phyloP scores from a whole-genome alignment of 1,140 invertebrate species.

The Polyergus mexicanus region DNA sequence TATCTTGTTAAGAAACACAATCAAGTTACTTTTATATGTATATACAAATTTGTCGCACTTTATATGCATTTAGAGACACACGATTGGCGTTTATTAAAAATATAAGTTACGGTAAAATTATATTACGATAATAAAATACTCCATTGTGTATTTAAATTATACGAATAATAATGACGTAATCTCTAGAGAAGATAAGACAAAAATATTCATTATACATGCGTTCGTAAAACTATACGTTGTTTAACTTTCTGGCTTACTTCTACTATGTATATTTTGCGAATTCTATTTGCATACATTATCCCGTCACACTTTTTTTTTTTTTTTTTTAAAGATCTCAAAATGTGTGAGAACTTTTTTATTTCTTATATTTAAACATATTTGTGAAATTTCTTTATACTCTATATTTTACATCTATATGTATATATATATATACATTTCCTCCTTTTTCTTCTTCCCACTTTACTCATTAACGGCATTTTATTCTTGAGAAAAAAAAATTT shows the following conservation, averaged over 20 bases:
- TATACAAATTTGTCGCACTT: conserved; percentile 8
- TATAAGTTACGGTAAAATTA: neutral
- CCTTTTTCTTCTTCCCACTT: neutral
- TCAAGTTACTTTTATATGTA: neutral
- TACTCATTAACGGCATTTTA: neutral
- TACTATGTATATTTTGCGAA: neutral
- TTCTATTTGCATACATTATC: conserved; percentile 16
- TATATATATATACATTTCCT: neutral
- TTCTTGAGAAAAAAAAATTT: neutral
- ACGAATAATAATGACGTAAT: conserved; percentile 16
- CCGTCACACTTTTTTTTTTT: neutral
- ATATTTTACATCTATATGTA: too few species aligned
- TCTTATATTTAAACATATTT: too few species aligned
- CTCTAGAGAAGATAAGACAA: neutral
- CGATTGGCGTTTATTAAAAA: conserved; percentile 1
- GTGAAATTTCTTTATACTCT: too few species aligned
- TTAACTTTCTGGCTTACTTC: neutral
- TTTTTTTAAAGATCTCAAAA: neutral
- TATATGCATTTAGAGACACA: neutral
- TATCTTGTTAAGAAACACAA: neutral
- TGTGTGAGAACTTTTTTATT: too few species aligned
- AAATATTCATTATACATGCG: neutral
- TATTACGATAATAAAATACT: neutral
- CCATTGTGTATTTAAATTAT: neutral
- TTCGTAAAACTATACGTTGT: neutral